Base-by-base conservation (phyloP, 2,113 vertebrate species). In the Odocoileus hemionus region DNA sequence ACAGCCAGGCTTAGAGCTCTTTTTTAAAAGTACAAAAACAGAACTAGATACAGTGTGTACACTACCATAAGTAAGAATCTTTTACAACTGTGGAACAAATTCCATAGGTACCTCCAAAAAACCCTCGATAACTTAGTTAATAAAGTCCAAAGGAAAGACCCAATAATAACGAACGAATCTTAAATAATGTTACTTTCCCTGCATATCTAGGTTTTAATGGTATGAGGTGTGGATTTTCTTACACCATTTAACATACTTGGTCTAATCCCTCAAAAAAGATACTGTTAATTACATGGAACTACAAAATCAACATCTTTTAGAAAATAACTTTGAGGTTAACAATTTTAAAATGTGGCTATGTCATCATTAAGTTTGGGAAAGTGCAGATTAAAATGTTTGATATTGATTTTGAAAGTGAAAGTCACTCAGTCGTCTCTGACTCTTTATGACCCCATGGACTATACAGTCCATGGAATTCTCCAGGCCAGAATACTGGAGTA, bases 81-180 rank as follows among this genome's bases (percentile, higher is more conserved):
- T 86, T 54, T 6, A 70, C 7, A 83, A 83, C 74, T 30, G 54
- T 64, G 39, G 61, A 64, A 70, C 11, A 86, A 67, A 80, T 83
- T 95, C 82, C 9, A 74, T 7, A 43, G 70, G 25, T 43, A 76
- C 36, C 23, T 43, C 70, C 21, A 76, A 43, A 91, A 86, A 70
- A 8, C 12, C 33, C 39, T 60, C 54, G 21, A 88, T 88, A 19
- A 76, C 3, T 39, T 96, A 90, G 80, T 36, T 78, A 64, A 78
- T 82, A 80, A 96, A 87, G 26, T 57, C 25, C 89, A 96, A 84
- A 95, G 21, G 10, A 87, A 97, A 95, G 83, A 26, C 50, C 12
- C n/a, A 96, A 23, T 52, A 83, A 21, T 43, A n/a, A 6, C 61
- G 47, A 87, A 89, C 60, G 54, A 39, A 79, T 47, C 17, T 85